These are phyloP conservation scores for Oryzias sinensis DNA, from an alignment of 2,797 vertebrate species.

Conservation along the genomic window DNA sequence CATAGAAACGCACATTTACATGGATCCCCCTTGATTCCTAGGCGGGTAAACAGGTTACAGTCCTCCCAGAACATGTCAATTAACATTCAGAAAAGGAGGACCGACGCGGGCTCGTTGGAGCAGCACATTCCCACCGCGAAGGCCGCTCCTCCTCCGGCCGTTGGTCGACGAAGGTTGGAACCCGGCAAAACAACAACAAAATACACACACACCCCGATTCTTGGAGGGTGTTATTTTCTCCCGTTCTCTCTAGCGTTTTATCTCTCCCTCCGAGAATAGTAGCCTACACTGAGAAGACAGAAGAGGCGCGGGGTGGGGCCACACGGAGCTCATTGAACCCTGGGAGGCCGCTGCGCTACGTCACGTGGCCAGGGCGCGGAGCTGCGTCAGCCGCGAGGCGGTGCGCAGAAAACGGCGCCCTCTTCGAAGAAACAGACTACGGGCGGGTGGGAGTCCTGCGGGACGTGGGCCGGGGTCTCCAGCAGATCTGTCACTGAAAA, in stretches of 20 bases:
- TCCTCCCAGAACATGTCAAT: slow-evolving; percentile 70
- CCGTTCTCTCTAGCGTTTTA: slow-evolving; percentile 50
- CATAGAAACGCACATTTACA: slow-evolving; percentile 17
- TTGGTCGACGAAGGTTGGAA: slow-evolving; percentile 54
- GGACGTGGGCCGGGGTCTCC: background rate
- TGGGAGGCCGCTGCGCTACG: slow-evolving; percentile 73
- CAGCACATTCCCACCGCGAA: slow-evolving; percentile 66
- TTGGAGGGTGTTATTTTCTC: slow-evolving; percentile 61
- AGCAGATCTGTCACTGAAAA: background rate
- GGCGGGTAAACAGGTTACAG: slow-evolving; percentile 47
- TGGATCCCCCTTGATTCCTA: slow-evolving; percentile 54
- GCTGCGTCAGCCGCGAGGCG: slow-evolving; percentile 70
- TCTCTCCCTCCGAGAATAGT: slow-evolving; percentile 73
- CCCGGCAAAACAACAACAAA: slow-evolving; percentile 17
- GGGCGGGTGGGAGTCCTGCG: slow-evolving; percentile 3
- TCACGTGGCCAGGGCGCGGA: slow-evolving; percentile 81
- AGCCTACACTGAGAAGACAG: slow-evolving; percentile 71
- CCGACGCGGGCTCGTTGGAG: slow-evolving; percentile 55
- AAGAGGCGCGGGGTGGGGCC: slow-evolving; percentile 87
- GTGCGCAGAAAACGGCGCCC: slow-evolving; percentile 76
- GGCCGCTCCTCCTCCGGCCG: slow-evolving; percentile 64
- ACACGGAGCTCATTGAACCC: slow-evolving; percentile 84
- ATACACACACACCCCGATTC: slow-evolving; percentile 43
- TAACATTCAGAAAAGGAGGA: slow-evolving; percentile 67
- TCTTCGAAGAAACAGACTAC: slow-evolving; percentile 65